Conservation (phyloP, 2,888 invertebrate species). For the Caenorhabditis doughertyi region DNA sequence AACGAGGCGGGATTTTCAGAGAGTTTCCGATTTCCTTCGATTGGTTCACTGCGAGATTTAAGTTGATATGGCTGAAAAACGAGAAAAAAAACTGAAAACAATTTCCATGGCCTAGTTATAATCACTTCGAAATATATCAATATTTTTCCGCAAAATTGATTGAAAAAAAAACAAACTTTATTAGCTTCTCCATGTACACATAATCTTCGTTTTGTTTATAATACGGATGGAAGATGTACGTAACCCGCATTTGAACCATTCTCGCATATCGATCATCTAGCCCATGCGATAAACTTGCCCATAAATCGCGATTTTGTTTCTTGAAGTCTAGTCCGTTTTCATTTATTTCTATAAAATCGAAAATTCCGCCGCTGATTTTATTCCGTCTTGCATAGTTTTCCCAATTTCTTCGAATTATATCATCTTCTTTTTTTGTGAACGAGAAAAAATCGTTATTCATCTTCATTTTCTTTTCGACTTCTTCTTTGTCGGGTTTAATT, state of each 20-base stretch:
- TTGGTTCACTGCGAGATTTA: neutral
- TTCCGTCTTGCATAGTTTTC: neutral
- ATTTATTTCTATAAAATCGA: conserved; percentile 5
- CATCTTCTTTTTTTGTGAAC: conserved; percentile 18
- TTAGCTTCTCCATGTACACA: neutral
- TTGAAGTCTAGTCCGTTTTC: neutral
- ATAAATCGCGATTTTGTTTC: neutral
- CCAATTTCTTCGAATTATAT: conserved; percentile 11
- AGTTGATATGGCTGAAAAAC: neutral
- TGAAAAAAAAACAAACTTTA: neutral
- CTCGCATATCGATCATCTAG: conserved; percentile 11
- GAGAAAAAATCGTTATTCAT: conserved; percentile 11
- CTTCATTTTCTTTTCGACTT: neutral
- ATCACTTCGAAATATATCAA: too few species aligned
- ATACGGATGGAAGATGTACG: conserved; percentile 14
- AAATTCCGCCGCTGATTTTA: conserved; percentile 1
- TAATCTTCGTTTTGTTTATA: conserved; percentile 2
- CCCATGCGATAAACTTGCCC: conserved; percentile 1
- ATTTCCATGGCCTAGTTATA: too few species aligned
- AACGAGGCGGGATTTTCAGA: conserved; percentile 13
- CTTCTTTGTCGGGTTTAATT: neutral
- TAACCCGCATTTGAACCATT: neutral
- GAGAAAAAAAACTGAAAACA: too few species aligned
- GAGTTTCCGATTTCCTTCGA: neutral
- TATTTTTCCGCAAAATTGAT: neutral